phyloP scores from a whole-genome alignment of 2,113 vertebrate genomes.

The Falco punctatus region DNA sequence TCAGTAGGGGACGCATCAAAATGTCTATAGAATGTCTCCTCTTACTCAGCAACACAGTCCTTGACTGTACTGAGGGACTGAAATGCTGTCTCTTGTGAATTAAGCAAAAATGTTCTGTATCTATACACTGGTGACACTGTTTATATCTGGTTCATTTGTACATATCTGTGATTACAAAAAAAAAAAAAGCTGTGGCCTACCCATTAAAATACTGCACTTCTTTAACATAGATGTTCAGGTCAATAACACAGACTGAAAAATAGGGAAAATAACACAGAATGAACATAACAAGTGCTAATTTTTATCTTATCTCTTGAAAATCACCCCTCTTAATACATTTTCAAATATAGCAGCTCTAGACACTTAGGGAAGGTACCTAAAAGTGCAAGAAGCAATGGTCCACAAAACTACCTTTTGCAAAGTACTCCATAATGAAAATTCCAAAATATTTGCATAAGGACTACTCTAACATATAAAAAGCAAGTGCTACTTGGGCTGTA shows the following conservation, averaged over 20 bases:
- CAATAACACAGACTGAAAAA: background rate
- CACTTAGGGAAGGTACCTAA: background rate
- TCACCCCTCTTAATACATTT: background rate
- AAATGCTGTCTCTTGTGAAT: background rate
- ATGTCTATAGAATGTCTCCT: rapidly evolving
- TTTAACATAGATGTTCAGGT: background rate
- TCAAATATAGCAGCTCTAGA: background rate
- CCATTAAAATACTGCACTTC: background rate
- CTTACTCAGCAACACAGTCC: background rate
- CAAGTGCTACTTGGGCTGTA: background rate
- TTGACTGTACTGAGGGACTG: background rate
- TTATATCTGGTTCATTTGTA: background rate
- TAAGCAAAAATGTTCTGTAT: background rate
- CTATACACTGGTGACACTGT: background rate
- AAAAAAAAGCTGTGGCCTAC: background rate
- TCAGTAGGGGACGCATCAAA: background rate
- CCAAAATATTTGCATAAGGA: background rate
- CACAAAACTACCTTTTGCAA: background rate
- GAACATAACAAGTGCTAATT: background rate
- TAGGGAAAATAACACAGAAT: background rate
- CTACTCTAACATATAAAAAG: background rate
- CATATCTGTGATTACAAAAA: background rate
- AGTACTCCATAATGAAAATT: background rate
- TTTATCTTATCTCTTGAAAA: background rate
- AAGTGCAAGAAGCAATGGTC: background rate